Percentiles rank a stretch among this genome's conserved stretches.
These are phyloP conservation scores for Nasonia giraulti DNA, from an alignment of 1,140 invertebrate species.

Conservation along the genomic window DNA sequence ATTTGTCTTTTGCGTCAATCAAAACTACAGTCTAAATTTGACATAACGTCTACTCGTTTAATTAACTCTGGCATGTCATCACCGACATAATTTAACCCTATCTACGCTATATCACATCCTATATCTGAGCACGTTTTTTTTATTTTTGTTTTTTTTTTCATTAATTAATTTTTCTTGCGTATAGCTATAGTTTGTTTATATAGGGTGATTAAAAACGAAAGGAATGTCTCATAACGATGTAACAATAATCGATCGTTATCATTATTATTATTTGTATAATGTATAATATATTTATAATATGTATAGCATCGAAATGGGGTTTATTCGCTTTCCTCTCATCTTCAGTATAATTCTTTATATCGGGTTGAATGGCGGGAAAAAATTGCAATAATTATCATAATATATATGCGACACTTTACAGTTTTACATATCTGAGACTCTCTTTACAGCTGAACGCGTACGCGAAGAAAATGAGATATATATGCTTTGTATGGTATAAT, in stretches of 20 bases:
- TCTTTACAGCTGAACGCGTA: conserved; percentile 22
- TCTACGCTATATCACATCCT: conserved; percentile 73
- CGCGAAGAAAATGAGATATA: conserved; percentile 25
- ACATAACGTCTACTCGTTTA: conserved; percentile 43
- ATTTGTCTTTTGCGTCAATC: conserved; percentile 28
- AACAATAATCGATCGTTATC: conserved; percentile 41
- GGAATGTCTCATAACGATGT: conserved; percentile 32
- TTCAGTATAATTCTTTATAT: not conserved
- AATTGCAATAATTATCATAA: conserved; percentile 36
- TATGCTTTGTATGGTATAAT: conserved; percentile 45
- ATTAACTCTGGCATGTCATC: conserved; percentile 41
- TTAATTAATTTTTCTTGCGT: conserved; percentile 52
- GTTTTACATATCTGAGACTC: conserved; percentile 25
- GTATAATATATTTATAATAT: conserved; percentile 42
- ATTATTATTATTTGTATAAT: conserved; percentile 38
- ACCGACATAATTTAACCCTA: conserved; percentile 57
- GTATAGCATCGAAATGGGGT: conserved; percentile 41
- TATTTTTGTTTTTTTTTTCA: conserved; percentile 52
- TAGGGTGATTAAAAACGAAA: conserved; percentile 35
- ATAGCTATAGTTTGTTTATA: conserved; percentile 18
- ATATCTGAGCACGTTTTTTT: conserved; percentile 68
- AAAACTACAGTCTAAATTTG: conserved; percentile 43
- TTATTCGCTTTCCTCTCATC: conserved; percentile 44
- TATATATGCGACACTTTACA: conserved; percentile 36
- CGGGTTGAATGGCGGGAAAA: not conserved